Evolutionary conservation across 2,797 vertebrate species (phyloP), one percentile per base, ranked within the genome.

Genomic region (Sebastes itinus): DNA sequence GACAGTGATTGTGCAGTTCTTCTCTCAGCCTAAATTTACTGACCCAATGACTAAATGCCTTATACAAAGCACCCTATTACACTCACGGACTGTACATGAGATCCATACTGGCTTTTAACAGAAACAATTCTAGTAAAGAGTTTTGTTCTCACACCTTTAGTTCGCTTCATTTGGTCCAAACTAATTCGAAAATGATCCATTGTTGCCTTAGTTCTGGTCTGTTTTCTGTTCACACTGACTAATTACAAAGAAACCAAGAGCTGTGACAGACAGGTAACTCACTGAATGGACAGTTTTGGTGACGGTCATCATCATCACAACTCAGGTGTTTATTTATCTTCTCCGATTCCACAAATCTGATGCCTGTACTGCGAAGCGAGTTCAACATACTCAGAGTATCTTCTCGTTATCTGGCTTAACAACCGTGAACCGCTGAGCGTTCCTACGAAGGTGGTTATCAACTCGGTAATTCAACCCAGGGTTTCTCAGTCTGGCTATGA

Each of bases 1-100:
- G 27, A 30, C 65, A 20, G 46, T 7, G 23, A 67, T 23, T n/a
- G 12, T 5, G 23, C 59, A 25, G 58, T 32, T 55, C 75, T 56
- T 80, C 54, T 63, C 46, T 72, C 22, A 22, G 61, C 6, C 25
- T 2, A 52, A 13, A n/a, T 81, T 32, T 35, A 65, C 60, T 38
- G 46, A 54, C 23, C 25, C 42, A 61, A 18, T 4, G 2, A 5
- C 23, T 25, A 28, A 33, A 71, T 30, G 5, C 0, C 13, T 27
- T 16, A 4, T 6, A 66, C 9, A 35, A 18, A 59, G 28, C 61
- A 25, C 4, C 27, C 10, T 5, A 10, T 20, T 22, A 35, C n/a
- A 27, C 64, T 11, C n/a, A 49, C 7, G 3, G 16, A 32, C 58
- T 20, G 4, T 4, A 20, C 10, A 49, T 8, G 18, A 59, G 28